Percentiles rank a stretch among this genome's conserved stretches.
phyloP scores from a whole-genome alignment of 2,888 invertebrate genomes.

The Rhogogaster chlorosoma region DNA sequence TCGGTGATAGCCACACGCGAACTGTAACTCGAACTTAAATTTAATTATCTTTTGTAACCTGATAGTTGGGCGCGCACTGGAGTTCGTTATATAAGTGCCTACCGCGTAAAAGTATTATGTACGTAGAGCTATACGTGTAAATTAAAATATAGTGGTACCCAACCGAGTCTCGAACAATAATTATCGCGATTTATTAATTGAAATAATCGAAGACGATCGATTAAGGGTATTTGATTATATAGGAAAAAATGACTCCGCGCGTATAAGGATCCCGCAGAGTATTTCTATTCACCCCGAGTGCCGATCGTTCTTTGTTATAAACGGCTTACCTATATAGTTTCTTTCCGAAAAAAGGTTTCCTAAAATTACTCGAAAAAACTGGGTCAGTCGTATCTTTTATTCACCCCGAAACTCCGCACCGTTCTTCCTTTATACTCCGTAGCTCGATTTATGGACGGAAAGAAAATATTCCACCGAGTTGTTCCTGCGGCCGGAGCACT shows the following conservation, averaged over 20 bases:
- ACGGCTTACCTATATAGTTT: slow-evolving; percentile 2
- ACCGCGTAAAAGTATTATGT: neutral
- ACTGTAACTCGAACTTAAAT: slow-evolving; percentile 50
- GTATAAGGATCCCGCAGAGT: neutral
- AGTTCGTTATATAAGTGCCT: slow-evolving; percentile 26
- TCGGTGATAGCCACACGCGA: slow-evolving; percentile 49
- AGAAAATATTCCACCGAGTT: slow-evolving; percentile 28
- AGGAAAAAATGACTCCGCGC: neutral
- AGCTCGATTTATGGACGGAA: slow-evolving; percentile 31
- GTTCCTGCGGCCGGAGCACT: slow-evolving; percentile 7
- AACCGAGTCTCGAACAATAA: neutral
- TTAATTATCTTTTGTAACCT: slow-evolving; percentile 46
- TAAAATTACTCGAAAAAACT: slow-evolving; percentile 41
- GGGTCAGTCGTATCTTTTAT: slow-evolving; percentile 46
- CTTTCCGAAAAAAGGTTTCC: slow-evolving; percentile 8
- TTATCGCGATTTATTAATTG: neutral
- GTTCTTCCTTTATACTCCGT: neutral
- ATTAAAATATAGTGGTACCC: neutral
- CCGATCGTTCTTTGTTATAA: neutral
- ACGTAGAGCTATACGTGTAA: neutral
- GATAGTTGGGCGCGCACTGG: slow-evolving; percentile 11
- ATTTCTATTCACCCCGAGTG: neutral
- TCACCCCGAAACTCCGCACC: neutral
- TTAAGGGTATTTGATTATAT: neutral
- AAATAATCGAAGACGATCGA: neutral